Evolutionary conservation across 2,888 invertebrate species (phyloP).

Genomic region (Taenaris catops): DNA sequence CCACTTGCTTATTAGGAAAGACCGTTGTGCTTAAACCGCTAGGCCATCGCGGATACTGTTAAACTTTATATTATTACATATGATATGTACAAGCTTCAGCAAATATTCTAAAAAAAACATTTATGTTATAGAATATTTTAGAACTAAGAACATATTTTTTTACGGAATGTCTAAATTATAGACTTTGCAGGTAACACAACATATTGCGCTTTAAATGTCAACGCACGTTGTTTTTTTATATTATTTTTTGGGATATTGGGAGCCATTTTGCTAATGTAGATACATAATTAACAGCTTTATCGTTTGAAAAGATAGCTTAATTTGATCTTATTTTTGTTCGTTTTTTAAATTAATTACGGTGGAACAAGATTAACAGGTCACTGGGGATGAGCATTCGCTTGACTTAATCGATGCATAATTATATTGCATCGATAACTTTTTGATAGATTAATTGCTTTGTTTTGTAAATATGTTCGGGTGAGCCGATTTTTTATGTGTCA

Average conservation of each 20-base stretch:
- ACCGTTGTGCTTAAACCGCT: too few species aligned
- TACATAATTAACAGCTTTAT: conserved; percentile 64
- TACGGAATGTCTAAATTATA: conserved; percentile 3
- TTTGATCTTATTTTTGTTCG: conserved; percentile 50
- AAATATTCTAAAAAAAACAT: too few species aligned
- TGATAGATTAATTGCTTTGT: conserved; percentile 8
- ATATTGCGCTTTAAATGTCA: conserved; percentile 43
- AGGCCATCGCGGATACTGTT: too few species aligned
- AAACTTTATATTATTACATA: too few species aligned
- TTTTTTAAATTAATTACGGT: conserved; percentile 42
- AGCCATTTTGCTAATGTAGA: conserved; percentile 64
- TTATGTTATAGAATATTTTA: too few species aligned
- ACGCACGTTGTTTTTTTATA: conserved; percentile 36
- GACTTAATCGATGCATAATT: conserved; percentile 12
- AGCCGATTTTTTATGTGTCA: too few species aligned
- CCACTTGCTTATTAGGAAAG: too few species aligned
- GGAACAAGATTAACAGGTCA: conserved; percentile 38
- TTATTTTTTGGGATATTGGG: conserved; percentile 48
- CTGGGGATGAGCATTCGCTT: conserved; percentile 16
- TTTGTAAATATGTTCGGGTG: background rate
- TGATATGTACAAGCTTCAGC: too few species aligned
- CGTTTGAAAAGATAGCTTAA: conserved; percentile 62
- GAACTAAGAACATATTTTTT: too few species aligned
- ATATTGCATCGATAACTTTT: conserved; percentile 12
- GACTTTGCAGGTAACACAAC: conserved; percentile 6